Conservation (phyloP, 2,797 vertebrate species). For the Semaprochilodus insignis region DNA sequence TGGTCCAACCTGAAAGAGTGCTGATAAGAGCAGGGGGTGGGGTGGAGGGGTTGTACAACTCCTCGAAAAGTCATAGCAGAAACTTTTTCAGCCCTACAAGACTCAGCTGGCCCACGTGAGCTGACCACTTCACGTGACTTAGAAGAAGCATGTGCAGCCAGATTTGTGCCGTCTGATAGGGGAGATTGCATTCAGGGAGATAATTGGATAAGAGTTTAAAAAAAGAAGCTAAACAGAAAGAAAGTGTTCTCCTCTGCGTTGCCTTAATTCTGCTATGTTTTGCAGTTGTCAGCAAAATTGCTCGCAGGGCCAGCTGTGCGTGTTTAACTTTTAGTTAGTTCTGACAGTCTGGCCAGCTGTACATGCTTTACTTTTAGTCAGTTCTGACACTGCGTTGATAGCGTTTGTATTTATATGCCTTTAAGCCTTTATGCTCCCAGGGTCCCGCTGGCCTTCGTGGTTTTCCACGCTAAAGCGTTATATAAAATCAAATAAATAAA, state of each 20-base stretch:
- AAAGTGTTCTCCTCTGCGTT: background rate
- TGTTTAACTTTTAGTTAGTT: constrained; percentile 2
- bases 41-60: too few species aligned
- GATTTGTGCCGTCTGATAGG: background rate
- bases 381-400: constrained; percentile 3
- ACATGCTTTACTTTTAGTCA: background rate
- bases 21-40: too few species aligned
- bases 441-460: background rate
- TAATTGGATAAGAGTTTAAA: background rate
- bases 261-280: background rate
- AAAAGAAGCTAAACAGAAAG: background rate
- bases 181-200: background rate
- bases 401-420: constrained; percentile 4
- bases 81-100: too few species aligned
- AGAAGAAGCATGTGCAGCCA: background rate
- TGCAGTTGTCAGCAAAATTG: constrained; percentile 18
- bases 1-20: too few species aligned
- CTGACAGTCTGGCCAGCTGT: constrained; percentile 1
- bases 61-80: too few species aligned
- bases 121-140: background rate
- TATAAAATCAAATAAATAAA: constrained; percentile 9
- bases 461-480: background rate
- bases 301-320: background rate
- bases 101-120: background rate
- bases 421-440: background rate